Percentiles rank a stretch among this genome's conserved stretches.
These are phyloP conservation scores for Argyra leucocephala DNA, from an alignment of 2,888 invertebrate genomes.

Conservation along the genomic window DNA sequence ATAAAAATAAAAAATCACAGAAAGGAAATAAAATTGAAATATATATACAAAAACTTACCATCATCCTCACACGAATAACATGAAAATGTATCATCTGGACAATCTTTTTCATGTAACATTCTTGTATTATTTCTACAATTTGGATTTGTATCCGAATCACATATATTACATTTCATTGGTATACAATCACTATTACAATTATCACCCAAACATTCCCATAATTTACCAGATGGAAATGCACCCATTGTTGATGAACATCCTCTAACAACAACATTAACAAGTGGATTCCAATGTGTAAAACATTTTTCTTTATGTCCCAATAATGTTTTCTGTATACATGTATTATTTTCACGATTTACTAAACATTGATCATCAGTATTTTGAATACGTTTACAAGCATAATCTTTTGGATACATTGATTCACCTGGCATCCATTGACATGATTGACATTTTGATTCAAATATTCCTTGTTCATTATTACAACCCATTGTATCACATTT, in stretches of 20 bases:
- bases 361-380: slow-evolving; percentile 22
- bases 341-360: slow-evolving; percentile 21
- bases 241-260: slow-evolving; percentile 36
- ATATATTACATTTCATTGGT: slow-evolving; percentile 32
- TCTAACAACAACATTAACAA: slow-evolving; percentile 31
- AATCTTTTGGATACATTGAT: slow-evolving; percentile 27
- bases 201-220: slow-evolving; percentile 32
- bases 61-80: slow-evolving; percentile 35
- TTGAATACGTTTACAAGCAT: slow-evolving; percentile 25
- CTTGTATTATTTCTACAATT: slow-evolving; percentile 28
- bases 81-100: slow-evolving; percentile 27
- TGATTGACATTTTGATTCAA: slow-evolving; percentile 27
- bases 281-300: slow-evolving; percentile 30
- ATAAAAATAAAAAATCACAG: background rate
- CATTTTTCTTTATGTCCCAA: slow-evolving; percentile 32
- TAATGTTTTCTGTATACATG: slow-evolving; percentile 33
- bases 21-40: background rate
- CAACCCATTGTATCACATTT: slow-evolving; percentile 36
- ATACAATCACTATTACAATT: slow-evolving; percentile 31
- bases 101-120: slow-evolving; percentile 24
- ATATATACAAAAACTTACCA: slow-evolving; percentile 24
- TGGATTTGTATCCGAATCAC: slow-evolving; percentile 29
- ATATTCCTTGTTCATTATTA: slow-evolving; percentile 30
- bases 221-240: slow-evolving; percentile 30
- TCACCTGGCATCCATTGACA: slow-evolving; percentile 27